phyloP scores from a whole-genome alignment of 2,888 invertebrate species.

The Pseudococcus longispinus region DNA sequence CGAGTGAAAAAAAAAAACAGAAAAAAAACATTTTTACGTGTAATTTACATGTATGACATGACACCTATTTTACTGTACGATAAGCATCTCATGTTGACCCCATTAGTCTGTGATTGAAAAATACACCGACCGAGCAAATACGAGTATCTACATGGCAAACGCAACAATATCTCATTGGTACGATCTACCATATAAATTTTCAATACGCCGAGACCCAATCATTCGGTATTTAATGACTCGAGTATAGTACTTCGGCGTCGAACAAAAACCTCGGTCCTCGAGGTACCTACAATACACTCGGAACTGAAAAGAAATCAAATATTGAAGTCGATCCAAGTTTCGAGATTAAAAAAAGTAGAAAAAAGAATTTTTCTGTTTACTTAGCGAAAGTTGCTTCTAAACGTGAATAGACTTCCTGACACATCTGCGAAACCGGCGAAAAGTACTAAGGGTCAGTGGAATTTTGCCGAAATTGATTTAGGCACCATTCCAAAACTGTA shows the following conservation, averaged over 20 bases:
- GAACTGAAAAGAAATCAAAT: conserved; percentile 12
- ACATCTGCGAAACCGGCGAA: neutral
- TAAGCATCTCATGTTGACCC: neutral
- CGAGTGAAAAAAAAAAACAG: neutral
- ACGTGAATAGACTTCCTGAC: conserved; percentile 19
- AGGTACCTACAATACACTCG: neutral
- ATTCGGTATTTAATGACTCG: neutral
- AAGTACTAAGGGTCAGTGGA: neutral
- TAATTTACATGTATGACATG: neutral
- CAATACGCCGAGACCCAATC: neutral
- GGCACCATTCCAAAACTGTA: conserved; percentile 37
- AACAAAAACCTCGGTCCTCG: neutral
- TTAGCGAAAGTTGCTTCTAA: conserved; percentile 4
- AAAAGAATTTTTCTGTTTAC: conserved; percentile 36
- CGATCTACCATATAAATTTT: neutral
- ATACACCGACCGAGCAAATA: too few species aligned
- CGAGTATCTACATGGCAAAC: too few species aligned
- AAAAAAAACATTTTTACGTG: neutral
- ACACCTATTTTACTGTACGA: neutral
- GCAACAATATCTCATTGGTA: neutral
- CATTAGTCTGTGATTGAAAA: neutral
- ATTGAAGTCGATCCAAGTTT: conserved; percentile 38
- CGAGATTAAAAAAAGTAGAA: conserved; percentile 14
- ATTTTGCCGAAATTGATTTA: conserved; percentile 32
- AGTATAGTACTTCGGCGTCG: neutral